Evolutionary conservation across 2,797 vertebrate genomes (phyloP).

Genomic region (Myiothlypis chrysogaster): DNA sequence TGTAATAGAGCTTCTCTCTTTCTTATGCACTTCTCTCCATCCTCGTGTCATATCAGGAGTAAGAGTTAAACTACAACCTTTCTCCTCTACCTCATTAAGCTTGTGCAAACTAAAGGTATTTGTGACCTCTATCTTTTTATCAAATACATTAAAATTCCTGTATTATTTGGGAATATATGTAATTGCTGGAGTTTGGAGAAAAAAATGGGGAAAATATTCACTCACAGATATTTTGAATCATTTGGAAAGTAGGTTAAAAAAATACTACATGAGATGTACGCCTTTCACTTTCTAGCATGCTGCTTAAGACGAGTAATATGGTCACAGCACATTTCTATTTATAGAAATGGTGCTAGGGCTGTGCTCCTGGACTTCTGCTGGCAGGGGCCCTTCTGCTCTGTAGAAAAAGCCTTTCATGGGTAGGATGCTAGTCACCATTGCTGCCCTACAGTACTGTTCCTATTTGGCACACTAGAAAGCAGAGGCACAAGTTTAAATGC

Average conservation of each 20-base stretch:
- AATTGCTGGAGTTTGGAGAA: neutral
- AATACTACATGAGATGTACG: neutral
- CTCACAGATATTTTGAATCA: neutral
- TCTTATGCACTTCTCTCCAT: neutral
- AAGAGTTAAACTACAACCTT: neutral
- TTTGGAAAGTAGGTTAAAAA: neutral
- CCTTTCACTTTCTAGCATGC: neutral
- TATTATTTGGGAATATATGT: neutral
- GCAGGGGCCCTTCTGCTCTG: neutral
- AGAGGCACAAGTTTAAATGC: neutral
- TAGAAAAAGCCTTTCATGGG: neutral
- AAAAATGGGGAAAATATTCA: neutral
- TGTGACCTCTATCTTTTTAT: neutral
- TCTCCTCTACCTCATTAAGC: neutral
- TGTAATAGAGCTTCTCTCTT: neutral
- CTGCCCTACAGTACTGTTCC: neutral
- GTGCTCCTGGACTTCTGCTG: neutral
- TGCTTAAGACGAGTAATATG: neutral
- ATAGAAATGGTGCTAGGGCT: neutral
- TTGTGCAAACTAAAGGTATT: neutral
- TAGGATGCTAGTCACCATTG: accelerated
- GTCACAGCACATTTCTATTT: neutral
- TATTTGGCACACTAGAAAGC: neutral
- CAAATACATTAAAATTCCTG: neutral
- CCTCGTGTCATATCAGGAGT: neutral